phyloP scores from a whole-genome alignment of 2,888 invertebrate species.

The Lasioglossum pauxillum region DNA sequence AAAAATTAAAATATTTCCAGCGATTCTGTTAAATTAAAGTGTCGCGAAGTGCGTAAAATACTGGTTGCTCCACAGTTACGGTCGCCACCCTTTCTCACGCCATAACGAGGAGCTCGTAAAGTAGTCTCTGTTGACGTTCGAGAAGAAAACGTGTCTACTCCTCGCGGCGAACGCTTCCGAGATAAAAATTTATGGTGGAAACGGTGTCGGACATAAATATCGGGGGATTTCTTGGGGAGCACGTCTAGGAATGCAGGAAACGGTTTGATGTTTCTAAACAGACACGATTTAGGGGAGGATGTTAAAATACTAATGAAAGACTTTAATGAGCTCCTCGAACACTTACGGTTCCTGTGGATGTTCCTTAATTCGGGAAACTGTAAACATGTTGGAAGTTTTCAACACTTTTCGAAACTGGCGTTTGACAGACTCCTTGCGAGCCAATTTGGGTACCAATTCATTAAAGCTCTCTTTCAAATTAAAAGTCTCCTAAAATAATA shows the following conservation, averaged over 20 bases:
- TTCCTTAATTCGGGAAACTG: background rate
- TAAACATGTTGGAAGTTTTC: background rate
- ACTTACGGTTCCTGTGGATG: background rate
- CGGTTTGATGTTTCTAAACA: constrained; percentile 32
- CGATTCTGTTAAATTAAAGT: background rate
- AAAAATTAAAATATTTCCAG: too few species aligned
- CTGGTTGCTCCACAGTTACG: background rate
- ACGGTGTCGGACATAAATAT: constrained; percentile 44
- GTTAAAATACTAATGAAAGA: constrained; percentile 32
- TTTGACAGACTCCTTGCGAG: too few species aligned
- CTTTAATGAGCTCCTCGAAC: constrained; percentile 22
- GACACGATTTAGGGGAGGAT: constrained; percentile 35
- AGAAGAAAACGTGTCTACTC: constrained; percentile 41
- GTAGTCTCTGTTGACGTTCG: constrained; percentile 9
- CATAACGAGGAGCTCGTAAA: constrained; percentile 39
- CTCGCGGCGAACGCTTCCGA: constrained; percentile 5
- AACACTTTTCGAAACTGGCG: background rate
- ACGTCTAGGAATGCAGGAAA: constrained; percentile 41
- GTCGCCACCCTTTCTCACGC: constrained; percentile 13
- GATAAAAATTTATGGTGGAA: constrained; percentile 52
- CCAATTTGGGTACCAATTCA: background rate
- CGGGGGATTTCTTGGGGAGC: constrained; percentile 30
- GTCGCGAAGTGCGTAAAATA: background rate
- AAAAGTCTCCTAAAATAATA: too few species aligned
- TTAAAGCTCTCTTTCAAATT: too few species aligned